phyloP scores from a whole-genome alignment of 2,797 vertebrate genomes.

The Acropternis orthonyx region DNA sequence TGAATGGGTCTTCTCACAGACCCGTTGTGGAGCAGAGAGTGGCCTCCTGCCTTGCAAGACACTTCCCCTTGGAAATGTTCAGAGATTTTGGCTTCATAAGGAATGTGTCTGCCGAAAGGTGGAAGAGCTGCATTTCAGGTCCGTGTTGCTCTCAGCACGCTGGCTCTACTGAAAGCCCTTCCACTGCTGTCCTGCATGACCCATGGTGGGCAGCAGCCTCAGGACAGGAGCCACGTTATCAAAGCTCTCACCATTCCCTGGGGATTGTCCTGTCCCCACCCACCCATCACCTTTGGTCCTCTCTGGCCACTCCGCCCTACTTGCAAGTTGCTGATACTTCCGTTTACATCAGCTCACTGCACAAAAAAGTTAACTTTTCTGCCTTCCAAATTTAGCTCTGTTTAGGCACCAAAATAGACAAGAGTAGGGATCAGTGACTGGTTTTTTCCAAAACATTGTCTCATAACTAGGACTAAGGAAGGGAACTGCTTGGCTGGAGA shows the following conservation, averaged over 20 bases:
- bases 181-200: neutral
- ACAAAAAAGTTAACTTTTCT: neutral
- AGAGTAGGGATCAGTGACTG: neutral
- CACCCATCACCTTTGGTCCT: neutral
- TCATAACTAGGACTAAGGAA: neutral
- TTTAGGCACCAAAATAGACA: conserved; percentile 31
- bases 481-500: neutral
- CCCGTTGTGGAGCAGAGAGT: neutral
- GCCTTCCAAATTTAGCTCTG: conserved; percentile 45
- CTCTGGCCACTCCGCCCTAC: neutral
- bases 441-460: conserved; percentile 45
- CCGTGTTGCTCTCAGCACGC: accelerated
- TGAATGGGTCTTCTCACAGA: neutral
- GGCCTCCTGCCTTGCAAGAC: neutral
- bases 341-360: neutral
- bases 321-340: conserved; percentile 5
- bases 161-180: neutral
- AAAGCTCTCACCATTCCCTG: neutral
- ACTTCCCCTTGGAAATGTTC: neutral
- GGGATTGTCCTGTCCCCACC: neutral
- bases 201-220: neutral
- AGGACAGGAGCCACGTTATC: neutral
- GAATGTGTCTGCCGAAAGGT: neutral
- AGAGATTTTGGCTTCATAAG: neutral
- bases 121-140: neutral